Evolutionary conservation across 2,113 vertebrate genomes (phyloP).

Genomic region (Poeciliopsis turrubarensis): DNA sequence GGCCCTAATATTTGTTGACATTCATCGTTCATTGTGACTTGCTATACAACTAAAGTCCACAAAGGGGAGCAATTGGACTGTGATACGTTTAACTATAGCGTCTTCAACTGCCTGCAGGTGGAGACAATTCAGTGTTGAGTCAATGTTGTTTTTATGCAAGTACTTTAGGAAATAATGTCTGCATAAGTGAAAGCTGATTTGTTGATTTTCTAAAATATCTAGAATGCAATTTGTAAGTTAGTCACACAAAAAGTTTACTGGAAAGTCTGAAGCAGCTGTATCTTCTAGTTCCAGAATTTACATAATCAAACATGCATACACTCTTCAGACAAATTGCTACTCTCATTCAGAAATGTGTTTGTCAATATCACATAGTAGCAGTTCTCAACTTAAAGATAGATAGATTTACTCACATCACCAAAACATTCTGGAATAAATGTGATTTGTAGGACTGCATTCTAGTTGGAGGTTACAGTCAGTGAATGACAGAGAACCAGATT

Average conservation of each 20-base stretch:
- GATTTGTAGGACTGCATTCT: slow-evolving; percentile 69
- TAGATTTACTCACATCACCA: slow-evolving; percentile 34
- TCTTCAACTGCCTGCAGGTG: slow-evolving; percentile 38
- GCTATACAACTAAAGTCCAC: slow-evolving; percentile 38
- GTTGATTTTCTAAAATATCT: fast-evolving
- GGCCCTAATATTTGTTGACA: neutral
- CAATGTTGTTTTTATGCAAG: neutral
- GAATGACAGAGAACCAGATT: slow-evolving; percentile 74
- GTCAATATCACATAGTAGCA: slow-evolving; percentile 16
- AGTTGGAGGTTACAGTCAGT: slow-evolving; percentile 69
- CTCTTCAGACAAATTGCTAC: neutral
- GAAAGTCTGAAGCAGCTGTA: neutral
- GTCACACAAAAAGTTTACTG: neutral
- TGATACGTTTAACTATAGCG: slow-evolving; percentile 4
- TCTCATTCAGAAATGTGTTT: slow-evolving; percentile 17
- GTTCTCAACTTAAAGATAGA: slow-evolving; percentile 44
- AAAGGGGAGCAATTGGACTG: slow-evolving; percentile 45
- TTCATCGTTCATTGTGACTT: neutral
- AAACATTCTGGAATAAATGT: slow-evolving; percentile 62
- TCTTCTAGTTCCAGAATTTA: neutral
- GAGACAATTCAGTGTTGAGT: slow-evolving; percentile 35
- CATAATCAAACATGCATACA: neutral
- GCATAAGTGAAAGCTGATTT: neutral
- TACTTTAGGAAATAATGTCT: slow-evolving; percentile 20
- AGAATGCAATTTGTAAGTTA: neutral